Conservation (phyloP, 2,888 invertebrate genomes). For the Steromphala cineraria region DNA sequence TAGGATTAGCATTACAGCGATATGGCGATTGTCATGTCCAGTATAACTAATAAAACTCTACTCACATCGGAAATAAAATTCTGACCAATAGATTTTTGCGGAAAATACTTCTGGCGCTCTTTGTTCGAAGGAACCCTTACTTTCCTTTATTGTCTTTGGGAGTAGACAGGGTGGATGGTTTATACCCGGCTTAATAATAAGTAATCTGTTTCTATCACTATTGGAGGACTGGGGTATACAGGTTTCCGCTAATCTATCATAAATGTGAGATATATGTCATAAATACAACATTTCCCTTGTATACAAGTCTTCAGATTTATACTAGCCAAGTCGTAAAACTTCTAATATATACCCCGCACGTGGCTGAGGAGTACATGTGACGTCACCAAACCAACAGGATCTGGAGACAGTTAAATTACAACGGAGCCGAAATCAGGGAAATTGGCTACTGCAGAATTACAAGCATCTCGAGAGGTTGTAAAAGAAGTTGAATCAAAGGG, state of each 20-base stretch:
- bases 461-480: constrained; percentile 13
- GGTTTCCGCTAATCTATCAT: constrained; percentile 15
- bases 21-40: too few relatives aligned
- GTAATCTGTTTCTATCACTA: background rate
- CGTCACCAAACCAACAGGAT: constrained; percentile 4
- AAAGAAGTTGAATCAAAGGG: background rate
- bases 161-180: background rate
- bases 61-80: too few relatives aligned
- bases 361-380: background rate
- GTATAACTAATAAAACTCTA: too few relatives aligned
- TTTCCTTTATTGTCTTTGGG: background rate
- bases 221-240: background rate
- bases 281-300: background rate
- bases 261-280: constrained; percentile 20
- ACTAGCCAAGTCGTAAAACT: background rate
- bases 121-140: too few relatives aligned
- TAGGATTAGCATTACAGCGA: too few relatives aligned
- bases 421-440: background rate
- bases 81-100: too few relatives aligned
- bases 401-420: constrained; percentile 5
- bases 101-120: too few relatives aligned
- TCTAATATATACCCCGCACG: constrained; percentile 12
- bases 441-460: constrained; percentile 13
- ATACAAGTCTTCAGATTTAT: constrained; percentile 10
- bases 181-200: background rate